Conservation (phyloP, 1,140 invertebrate species). For the Drepana arcuata region DNA sequence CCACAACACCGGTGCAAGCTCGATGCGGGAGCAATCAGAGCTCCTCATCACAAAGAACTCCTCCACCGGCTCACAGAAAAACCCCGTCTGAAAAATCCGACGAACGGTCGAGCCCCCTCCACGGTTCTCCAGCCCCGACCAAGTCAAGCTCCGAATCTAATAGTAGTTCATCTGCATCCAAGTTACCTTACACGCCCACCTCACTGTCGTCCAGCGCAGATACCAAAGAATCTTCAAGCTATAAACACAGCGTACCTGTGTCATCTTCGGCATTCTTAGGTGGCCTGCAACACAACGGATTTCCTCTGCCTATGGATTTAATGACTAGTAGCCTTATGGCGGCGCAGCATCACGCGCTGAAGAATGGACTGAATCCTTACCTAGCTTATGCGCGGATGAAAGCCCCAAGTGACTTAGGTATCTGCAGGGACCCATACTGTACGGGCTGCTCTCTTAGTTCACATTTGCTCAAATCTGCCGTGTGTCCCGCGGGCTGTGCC, state of each 20-base stretch:
- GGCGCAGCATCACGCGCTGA: slow-evolving; percentile 79
- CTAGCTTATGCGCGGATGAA: slow-evolving; percentile 82
- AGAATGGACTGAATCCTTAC: slow-evolving; percentile 80
- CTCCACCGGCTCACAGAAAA: slow-evolving; percentile 67
- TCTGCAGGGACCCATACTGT: slow-evolving; percentile 93
- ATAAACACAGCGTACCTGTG: slow-evolving; percentile 75
- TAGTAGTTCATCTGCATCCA: slow-evolving; percentile 51
- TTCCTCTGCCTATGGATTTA: slow-evolving; percentile 78
- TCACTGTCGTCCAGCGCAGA: slow-evolving; percentile 73
- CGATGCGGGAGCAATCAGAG: slow-evolving; percentile 77
- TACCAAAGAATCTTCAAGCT: slow-evolving; percentile 78
- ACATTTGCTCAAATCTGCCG: slow-evolving; percentile 79
- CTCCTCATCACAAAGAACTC: slow-evolving; percentile 74
- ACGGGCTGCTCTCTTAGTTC: slow-evolving; percentile 91
- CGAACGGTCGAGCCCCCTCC: slow-evolving; percentile 63
- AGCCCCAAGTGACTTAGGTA: slow-evolving; percentile 74
- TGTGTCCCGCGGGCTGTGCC: slow-evolving; percentile 89
- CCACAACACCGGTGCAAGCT: slow-evolving; percentile 62
- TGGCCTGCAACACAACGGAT: slow-evolving; percentile 71
- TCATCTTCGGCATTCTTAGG: slow-evolving; percentile 71
- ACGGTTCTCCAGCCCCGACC: slow-evolving; percentile 46
- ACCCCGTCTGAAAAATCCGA: slow-evolving; percentile 68
- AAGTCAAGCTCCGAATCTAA: slow-evolving; percentile 61
- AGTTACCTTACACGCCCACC: slow-evolving; percentile 69
- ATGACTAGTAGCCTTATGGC: slow-evolving; percentile 82